Base-by-base conservation (phyloP, 2,888 invertebrate species). In the Limnephilus lunatus region DNA sequence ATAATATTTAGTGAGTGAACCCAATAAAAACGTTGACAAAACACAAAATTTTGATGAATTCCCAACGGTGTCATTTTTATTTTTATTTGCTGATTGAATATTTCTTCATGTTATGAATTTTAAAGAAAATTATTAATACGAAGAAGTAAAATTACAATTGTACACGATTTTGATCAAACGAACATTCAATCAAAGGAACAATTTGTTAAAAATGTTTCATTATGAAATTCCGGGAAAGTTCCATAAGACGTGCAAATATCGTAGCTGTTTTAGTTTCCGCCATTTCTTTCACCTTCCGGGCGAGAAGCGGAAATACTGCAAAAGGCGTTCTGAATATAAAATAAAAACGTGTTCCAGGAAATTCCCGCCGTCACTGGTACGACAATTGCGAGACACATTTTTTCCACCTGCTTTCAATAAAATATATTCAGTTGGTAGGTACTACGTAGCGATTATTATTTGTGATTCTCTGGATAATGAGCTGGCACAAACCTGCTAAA, bases 321-420 rank as follows among this genome's bases (percentile, higher is more conserved):
- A 91, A 92, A 91, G 90, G 92, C 92, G 90, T 88, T 85, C 88
- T 89, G 82, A 92, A 92, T 92, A 85, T 80, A 83, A 90, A 92
- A 90, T 89, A 48, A 86, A 87, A 88, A 87, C 90, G 90, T 92
- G 91, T 90, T 81, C 90, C 83, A 44, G 89, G 90, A 91, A 91
- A 44, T 82, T 32, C 82, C 90, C 83, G 53, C 89, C 85, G 86
- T 89, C 83, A 91, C 89, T 91, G 91, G 91, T 91, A 92, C 90
- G 92, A 92, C 92, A 91, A 92, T 92, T 89, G 92, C 89, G 89
- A 89, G 25, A 82, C 30, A 82, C 85, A 44, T 89, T 86, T 88
- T 68, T 30, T n/a, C n/a, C 81, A 87, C 87, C 53, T 68, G 87
- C 30, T 68, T 68, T 68, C 53, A 5, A 68, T 68, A 53, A 87